Base-by-base conservation (phyloP, 2,797 vertebrate species). In the Chaetophractus vellerosus region DNA sequence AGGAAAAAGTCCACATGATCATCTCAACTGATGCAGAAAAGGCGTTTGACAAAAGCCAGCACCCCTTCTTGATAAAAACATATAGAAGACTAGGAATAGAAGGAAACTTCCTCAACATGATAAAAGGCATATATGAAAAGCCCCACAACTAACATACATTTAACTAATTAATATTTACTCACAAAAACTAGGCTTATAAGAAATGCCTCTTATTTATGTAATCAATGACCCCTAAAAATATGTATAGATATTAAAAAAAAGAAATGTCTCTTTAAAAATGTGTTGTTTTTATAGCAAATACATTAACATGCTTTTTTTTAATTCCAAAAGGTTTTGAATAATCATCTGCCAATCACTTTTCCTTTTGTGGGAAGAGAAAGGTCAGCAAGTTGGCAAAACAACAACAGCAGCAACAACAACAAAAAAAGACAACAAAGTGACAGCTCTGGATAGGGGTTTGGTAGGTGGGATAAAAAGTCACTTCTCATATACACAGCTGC, bases 401-500 rank as follows among this genome's bases (percentile, higher is more conserved):
- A 93, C 52, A 55, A 55, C 52, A 55, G 18, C 52, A 55, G 18
- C 18, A 75, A 6, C 52, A 55, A 55, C 52, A 75, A 48, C 88
- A 74, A 52, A 87, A 33, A 88, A 50, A 50, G 28, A 76, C 33
- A 97, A 90, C 68, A 52, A 91, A 97, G 93, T 95, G 98, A 96
- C 96, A 97, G 96, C 80, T 86, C 94, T 94, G 97, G 97, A 69
- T 89, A 90, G 89, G 96, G 93, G 96, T 97, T 98, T 95, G 93
- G 96, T 94, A 97, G 94, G 91, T 97, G 97, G 96, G 92, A 96
- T 94, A 97, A 97, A 97, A 97, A 98, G 98, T 97, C 91, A 88
- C 80, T 98, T 86, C 95, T 97, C 92, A 92, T 89, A 96, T 18
- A 96, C 97, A 97, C 98, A 98, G 98, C 98, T 98, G 98, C 16